These are phyloP conservation scores for Sycophila texana DNA, from an alignment of 2,888 invertebrate genomes.

Conservation along the genomic window DNA sequence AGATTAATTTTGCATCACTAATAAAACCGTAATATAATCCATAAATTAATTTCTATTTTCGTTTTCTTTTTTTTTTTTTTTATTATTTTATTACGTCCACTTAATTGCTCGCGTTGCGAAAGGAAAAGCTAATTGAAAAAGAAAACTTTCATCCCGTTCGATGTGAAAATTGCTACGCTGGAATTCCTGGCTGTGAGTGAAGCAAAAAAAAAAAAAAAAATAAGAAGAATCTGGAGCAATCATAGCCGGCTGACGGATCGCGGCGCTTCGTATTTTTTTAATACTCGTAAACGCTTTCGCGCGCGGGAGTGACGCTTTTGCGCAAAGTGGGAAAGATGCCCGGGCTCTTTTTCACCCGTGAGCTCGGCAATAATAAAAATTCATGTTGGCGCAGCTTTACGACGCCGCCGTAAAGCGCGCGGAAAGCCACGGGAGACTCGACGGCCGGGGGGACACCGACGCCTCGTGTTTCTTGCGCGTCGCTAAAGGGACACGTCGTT, in stretches of 20 bases:
- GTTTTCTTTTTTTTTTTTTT: too few relatives aligned
- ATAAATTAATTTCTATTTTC: too few relatives aligned
- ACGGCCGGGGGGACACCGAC: conserved; percentile 21
- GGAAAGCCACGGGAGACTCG: conserved; percentile 53
- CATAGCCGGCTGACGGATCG: background rate
- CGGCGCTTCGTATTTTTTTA: conserved; percentile 30
- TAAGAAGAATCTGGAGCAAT: too few relatives aligned
- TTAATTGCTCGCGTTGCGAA: too few relatives aligned
- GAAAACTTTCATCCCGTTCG: too few relatives aligned
- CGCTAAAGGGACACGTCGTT: conserved; percentile 33
- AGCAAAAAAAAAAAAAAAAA: too few relatives aligned
- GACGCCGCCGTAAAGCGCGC: conserved; percentile 62
- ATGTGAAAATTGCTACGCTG: too few relatives aligned
- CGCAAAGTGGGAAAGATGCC: background rate
- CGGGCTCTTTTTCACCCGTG: conserved; percentile 7
- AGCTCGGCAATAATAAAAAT: conserved; percentile 65
- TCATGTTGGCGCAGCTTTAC: conserved; percentile 64
- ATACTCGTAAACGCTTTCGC: conserved; percentile 2
- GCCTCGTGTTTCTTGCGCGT: conserved; percentile 9
- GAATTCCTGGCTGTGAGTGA: too few relatives aligned
- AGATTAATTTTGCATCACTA: too few relatives aligned
- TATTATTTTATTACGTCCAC: too few relatives aligned
- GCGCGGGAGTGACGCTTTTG: background rate
- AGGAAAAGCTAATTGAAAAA: too few relatives aligned
- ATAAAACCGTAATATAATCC: too few relatives aligned